Base-by-base conservation (phyloP, 2,797 vertebrate species). In the Crypturellus tataupa region DNA sequence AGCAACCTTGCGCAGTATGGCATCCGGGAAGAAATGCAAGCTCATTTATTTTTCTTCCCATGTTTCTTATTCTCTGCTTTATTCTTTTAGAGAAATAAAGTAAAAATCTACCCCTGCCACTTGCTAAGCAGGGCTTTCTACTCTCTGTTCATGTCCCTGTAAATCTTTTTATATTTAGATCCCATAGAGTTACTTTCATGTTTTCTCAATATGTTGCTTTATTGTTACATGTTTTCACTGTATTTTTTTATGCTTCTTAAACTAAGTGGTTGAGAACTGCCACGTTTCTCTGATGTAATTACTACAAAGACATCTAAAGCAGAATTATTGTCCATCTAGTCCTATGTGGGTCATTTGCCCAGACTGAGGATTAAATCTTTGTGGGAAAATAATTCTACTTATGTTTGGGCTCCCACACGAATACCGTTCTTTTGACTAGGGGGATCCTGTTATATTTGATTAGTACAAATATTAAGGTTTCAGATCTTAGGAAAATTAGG, bases 331-430 rank as follows among this genome's bases (percentile, higher is more conserved):
- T 67, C 59, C 78, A 2, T 40, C 24, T 85, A 21, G 31, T 60
- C 20, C 67, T 62, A 47, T 65, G 72, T 89, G 51, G 47, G 42
- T 46, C 86, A 49, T 91, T 94, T 91, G 79, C 69, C 51, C 37
- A 84, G 69, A 76, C 59, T 69, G 21, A 83, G 69, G 80, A 68
- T 93, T 93, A 93, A 68, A 89, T 93, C 87, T 92, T 88, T 9
- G 68, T 93, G 86, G 87, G 87, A 93, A 91, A 92, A 51, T 53
- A 93, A 51, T 73, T 93, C 79, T 90, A 10, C 75, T 75, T 67
- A 33, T 14, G 49, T 24, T 85, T 80, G 31, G n/a, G 21, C 56
- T 96, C 60, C 67, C 0, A 0, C 73, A 47, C 83, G 68, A 88
- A 73, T 80, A 31, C 53, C 75, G 4, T 86, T 94, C 51, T 69